A percentile compares a stretch with the other conserved stretches of the same genome.
Conservation (phyloP, 2,797 vertebrate species). For the Ciconia nigra region DNA sequence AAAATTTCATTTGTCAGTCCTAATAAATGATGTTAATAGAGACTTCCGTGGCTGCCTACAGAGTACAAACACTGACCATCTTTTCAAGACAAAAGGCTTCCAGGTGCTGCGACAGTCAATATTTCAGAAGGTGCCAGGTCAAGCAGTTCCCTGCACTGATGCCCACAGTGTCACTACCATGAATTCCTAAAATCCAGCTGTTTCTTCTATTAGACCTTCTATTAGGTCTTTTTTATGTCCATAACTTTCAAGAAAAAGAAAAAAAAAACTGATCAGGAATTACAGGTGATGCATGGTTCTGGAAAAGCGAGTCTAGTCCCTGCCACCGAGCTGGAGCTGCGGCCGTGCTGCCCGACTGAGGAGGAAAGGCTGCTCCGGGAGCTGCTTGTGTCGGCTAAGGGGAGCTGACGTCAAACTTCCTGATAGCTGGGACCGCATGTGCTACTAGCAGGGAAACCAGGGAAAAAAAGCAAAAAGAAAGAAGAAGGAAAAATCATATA, state of each 20-base stretch:
- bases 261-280: not conserved
- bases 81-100: not conserved
- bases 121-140: not conserved
- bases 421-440: accelerated
- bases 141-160: not conserved
- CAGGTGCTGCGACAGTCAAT: not conserved
- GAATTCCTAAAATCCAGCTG: not conserved
- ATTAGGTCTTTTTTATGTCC: not conserved
- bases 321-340: not conserved
- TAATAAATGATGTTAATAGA: not conserved
- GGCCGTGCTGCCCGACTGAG: not conserved
- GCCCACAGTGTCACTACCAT: not conserved
- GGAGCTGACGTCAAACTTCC: not conserved
- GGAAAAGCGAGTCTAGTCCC: not conserved
- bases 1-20: not conserved
- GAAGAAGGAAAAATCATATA: not conserved
- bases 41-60: not conserved
- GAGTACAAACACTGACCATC: not conserved
- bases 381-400: not conserved
- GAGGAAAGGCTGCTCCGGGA: not conserved
- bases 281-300: not conserved
- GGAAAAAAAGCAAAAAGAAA: not conserved
- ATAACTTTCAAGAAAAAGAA: not conserved
- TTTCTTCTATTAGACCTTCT: not conserved
- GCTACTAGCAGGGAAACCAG: not conserved